Conservation (phyloP, 2,113 vertebrate species). For the Protomyctophum bolini region DNA sequence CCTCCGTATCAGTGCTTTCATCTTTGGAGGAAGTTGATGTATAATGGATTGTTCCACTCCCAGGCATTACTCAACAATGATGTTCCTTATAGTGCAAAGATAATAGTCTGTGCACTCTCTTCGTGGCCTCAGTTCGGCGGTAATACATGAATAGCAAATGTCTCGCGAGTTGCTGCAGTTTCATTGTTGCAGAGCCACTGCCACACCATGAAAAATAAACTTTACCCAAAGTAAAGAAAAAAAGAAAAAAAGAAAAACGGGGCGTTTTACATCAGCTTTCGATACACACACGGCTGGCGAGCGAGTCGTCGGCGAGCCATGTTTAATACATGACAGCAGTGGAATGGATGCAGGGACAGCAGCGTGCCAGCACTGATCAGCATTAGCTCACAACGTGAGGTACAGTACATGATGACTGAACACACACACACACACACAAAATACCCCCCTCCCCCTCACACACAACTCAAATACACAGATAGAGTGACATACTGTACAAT, state of each 20-base stretch:
- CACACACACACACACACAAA: constrained; percentile 12
- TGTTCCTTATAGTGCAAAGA: constrained; percentile 10
- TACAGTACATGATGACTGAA: background rate
- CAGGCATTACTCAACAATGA: background rate
- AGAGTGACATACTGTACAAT: too few species aligned
- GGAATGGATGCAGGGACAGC: constrained; percentile 3
- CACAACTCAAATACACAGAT: too few species aligned
- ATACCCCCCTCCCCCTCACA: background rate
- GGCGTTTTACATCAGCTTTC: background rate
- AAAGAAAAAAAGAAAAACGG: background rate
- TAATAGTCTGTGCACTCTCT: constrained; percentile 1
- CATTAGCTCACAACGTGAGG: background rate
- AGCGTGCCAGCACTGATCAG: constrained; percentile 22
- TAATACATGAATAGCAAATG: too few species aligned
- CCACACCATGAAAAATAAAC: background rate
- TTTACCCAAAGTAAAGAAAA: background rate
- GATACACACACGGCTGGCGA: background rate
- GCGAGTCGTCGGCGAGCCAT: constrained; percentile 8
- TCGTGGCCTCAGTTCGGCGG: background rate
- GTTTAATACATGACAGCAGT: constrained; percentile 20
- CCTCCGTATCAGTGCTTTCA: background rate
- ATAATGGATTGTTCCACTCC: constrained; percentile 6
- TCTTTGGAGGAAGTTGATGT: constrained; percentile 10
- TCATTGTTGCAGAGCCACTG: too few species aligned
- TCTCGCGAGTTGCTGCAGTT: too few species aligned